Base-by-base conservation (phyloP, 2,797 vertebrate species). In the Holocentrus rufus region DNA sequence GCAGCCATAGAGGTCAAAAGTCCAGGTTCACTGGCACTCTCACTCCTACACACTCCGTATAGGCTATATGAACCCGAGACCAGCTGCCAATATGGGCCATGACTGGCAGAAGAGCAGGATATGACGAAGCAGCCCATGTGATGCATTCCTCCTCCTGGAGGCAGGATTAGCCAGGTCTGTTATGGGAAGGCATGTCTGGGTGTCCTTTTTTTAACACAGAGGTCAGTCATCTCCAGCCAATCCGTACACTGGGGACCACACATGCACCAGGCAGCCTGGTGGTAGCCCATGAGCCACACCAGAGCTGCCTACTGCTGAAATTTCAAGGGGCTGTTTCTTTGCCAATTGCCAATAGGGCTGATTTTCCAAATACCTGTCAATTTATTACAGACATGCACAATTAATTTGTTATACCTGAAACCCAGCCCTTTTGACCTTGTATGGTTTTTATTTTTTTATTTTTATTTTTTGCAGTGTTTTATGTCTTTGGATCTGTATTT, bases 161-260 rank as follows among this genome's bases (percentile, higher is more conserved):
- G 58, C 72, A 47, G 72, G 52, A 36, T 52, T 74, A 50, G 34
- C 70, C 63, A 59, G 76, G 65, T 87, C 87, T 64, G 68, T 91
- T 91, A 92, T 88, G 91, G 92, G 91, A 92, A 91, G 91, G 92
- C 90, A 93, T 93, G 83, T 76, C 76, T 66, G 57, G 72, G 56
- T 77, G 68, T 85, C 86, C 88, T 91, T 93, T 92, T 92, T 90
- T 85, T 73, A 92, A 90, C 87, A 82, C 67, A 34, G 57, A 27
- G 30, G n/a, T 34, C n/a, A 54, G 50, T 36, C 49, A n/a, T 60
- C 69, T 69, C 64, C 31, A 56, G 55, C 79, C 74, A 69, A 76
- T 79, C 17, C 25, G 46, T 54, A 42, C 11, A 13, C 39, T 20
- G 57, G 42, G 44, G 49, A 44, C 54, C 34, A 50, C 20, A 73